Evolutionary conservation across 2,797 vertebrate species (phyloP), one percentile per base, ranked within the genome.

Genomic region (Gadopsis bispinosus): DNA sequence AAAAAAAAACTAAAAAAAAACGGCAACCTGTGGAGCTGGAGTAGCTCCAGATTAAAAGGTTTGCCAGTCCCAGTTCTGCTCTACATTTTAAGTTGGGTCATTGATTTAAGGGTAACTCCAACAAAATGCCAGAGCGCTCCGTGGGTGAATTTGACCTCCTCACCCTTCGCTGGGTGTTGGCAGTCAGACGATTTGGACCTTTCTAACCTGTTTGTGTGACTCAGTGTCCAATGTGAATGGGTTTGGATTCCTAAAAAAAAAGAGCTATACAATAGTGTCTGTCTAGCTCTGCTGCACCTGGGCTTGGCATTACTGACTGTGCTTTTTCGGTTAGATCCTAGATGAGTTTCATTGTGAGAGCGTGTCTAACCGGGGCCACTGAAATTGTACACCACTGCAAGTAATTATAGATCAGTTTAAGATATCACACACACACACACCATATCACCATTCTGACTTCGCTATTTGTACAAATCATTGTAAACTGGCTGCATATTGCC

Each of bases 261-360:
- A 80, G 39, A 43, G 70, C 47, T 43, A 64, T 74, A 85, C 84
- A 91, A 89, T 88, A 68, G 84, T 56, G 77, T 82, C 45, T 82
- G 85, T 89, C 81, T 75, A 48, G 82, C 80, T 79, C 56, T 16
- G 73, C 81, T 83, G 88, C 89, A 93, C 90, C 91, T 94, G 92
- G 89, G 67, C 64, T 74, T 65, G 83, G 77, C 88, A 55, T 81
- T 62, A 31, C 67, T 35, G 37, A 73, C 73, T 85, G 71, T 53
- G 77, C 78, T 84, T 72, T 70, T 82, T 86, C 86, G 76, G 56
- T 77, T 39, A 35, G 61, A 73, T 60, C 76, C 80, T 58, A 22
- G 69, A 80, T 80, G 87, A 79, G 70, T 62, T 85, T 86, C 83
- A 84, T 86, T 69, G 76, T 86, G 69, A 56, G 69, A 69, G 78